phyloP scores from a whole-genome alignment of 2,888 invertebrate species.

The Parelbella ahira region DNA sequence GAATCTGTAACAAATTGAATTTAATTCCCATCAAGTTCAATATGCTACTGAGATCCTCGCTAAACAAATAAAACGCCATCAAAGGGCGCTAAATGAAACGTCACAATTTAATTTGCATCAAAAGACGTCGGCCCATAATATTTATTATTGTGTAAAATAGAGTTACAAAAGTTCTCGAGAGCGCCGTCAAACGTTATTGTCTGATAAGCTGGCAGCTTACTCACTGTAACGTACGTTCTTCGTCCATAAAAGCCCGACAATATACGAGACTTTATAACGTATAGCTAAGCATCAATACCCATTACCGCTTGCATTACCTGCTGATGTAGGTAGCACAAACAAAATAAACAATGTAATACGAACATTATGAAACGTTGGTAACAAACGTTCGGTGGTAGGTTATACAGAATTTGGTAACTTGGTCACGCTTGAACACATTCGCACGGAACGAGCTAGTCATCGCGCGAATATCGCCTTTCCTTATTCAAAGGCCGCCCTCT shows the following conservation, averaged over 20 bases:
- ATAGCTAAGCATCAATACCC: background rate
- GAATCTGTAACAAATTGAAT: conserved; percentile 5
- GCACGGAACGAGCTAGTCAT: conserved; percentile 28
- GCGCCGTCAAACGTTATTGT: conserved; percentile 28
- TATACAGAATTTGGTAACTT: conserved; percentile 27
- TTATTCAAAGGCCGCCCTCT: conserved; percentile 29
- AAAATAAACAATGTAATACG: conserved; percentile 13
- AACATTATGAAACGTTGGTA: background rate
- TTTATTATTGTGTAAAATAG: conserved; percentile 29
- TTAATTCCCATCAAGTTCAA: conserved; percentile 3
- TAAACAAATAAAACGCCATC: conserved; percentile 11
- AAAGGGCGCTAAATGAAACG: conserved; percentile 21
- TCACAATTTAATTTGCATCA: conserved; percentile 23
- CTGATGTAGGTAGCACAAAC: background rate
- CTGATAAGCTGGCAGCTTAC: conserved; percentile 29
- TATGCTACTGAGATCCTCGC: background rate
- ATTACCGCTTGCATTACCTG: conserved; percentile 4
- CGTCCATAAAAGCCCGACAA: conserved; percentile 1
- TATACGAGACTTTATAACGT: background rate
- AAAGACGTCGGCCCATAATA: conserved; percentile 22
- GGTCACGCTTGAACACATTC: conserved; percentile 27
- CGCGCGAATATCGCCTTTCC: conserved; percentile 26
- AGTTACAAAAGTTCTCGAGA: conserved; percentile 27
- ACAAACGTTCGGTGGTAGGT: conserved; percentile 1
- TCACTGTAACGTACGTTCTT: conserved; percentile 15